Conservation (phyloP, 2,888 invertebrate species). For the Hermaeophaga mercurialis region DNA sequence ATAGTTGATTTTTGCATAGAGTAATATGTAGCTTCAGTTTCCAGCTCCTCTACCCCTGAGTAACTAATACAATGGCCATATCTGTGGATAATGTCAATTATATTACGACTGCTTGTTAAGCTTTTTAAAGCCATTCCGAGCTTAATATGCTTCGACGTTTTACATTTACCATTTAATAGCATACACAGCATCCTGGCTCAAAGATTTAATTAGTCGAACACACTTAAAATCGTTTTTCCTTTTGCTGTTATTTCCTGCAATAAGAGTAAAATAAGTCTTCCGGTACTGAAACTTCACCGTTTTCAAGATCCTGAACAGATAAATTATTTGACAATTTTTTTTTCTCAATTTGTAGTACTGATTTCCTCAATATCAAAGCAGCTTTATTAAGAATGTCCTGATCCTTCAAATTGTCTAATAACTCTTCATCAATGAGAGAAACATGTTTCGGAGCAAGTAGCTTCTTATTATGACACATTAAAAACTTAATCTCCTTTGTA, state of each 20-base stretch:
- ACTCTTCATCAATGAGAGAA: conserved; percentile 32
- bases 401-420: conserved; percentile 37
- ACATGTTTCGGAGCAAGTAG: conserved; percentile 39
- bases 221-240: too few species aligned
- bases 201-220: too few species aligned
- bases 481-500: conserved; percentile 36
- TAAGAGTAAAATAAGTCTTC: conserved; percentile 32
- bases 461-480: conserved; percentile 40
- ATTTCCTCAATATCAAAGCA: conserved; percentile 39
- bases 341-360: conserved; percentile 30
- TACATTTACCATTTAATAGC: conserved; percentile 10
- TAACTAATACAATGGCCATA: conserved; percentile 31
- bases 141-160: conserved; percentile 22
- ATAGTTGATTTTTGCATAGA: conserved; percentile 20
- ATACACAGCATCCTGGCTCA: conserved; percentile 20
- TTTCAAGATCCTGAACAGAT: conserved; percentile 34
- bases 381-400: conserved; percentile 38
- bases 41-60: conserved; percentile 24
- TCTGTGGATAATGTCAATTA: conserved; percentile 28
- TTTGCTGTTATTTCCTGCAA: too few species aligned
- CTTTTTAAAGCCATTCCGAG: conserved; percentile 24
- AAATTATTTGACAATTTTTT: conserved; percentile 38
- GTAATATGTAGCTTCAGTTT: conserved; percentile 28
- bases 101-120: conserved; percentile 25
- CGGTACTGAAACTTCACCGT: conserved; percentile 31